A percentile compares a stretch with the other conserved stretches of the same genome.
These are phyloP conservation scores for Bos indicus DNA, from an alignment of 2,113 vertebrate genomes.

Conservation along the genomic window DNA sequence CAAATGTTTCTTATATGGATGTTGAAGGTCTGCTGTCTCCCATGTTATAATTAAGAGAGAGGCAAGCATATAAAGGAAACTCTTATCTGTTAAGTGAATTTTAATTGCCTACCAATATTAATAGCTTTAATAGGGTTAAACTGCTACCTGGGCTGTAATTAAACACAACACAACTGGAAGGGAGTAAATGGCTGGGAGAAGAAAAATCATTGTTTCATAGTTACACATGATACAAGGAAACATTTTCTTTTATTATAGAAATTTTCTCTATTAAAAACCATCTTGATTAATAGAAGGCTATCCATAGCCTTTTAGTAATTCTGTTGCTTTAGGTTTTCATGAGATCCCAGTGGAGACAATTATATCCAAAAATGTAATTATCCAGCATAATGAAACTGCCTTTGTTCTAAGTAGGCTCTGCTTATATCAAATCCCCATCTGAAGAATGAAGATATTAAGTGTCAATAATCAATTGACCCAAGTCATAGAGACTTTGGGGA, in stretches of 20 bases:
- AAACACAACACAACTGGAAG: slow-evolving; percentile 5
- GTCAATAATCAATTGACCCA: slow-evolving; percentile 84
- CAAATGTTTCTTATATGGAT: not conserved
- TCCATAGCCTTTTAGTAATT: slow-evolving; percentile 71
- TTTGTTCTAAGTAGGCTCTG: slow-evolving; percentile 80
- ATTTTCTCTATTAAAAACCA: slow-evolving; percentile 72
- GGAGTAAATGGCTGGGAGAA: not conserved
- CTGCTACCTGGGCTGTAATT: not conserved
- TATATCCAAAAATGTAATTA: slow-evolving; percentile 87
- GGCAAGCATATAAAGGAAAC: not conserved
- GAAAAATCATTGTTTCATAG: not conserved
- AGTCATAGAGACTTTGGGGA: slow-evolving; percentile 62
- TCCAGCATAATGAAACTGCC: slow-evolving; percentile 81
- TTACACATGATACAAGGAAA: not conserved
- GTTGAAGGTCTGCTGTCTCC: not conserved
- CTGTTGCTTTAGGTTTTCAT: slow-evolving; percentile 70
- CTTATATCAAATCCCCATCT: slow-evolving; percentile 72
- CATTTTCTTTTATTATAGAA: slow-evolving; percentile 51
- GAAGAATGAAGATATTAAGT: slow-evolving; percentile 72
- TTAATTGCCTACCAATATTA: not conserved
- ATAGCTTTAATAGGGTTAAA: not conserved
- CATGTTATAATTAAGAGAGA: not conserved
- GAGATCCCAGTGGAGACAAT: slow-evolving; percentile 84
- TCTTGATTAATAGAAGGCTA: slow-evolving; percentile 63
- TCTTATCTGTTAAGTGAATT: not conserved